phyloP scores from a whole-genome alignment of 2,797 vertebrate species.

The Synanceia verrucosa region DNA sequence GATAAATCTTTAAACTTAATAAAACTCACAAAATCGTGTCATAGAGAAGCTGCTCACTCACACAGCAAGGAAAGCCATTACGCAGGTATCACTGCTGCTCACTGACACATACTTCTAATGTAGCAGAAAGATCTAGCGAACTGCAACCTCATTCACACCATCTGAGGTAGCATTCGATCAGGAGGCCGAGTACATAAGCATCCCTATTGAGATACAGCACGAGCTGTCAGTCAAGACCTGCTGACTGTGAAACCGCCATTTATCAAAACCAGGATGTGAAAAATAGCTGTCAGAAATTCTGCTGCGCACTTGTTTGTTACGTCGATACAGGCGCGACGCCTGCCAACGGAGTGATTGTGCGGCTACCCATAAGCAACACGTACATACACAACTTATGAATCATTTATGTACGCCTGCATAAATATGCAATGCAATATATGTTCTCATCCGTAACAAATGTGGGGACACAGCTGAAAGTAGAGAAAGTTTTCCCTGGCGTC shows the following conservation, averaged over 20 bases:
- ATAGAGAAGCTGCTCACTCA: neutral
- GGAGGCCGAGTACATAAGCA: slow-evolving; percentile 3
- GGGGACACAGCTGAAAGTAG: neutral
- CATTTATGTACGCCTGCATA: slow-evolving; percentile 31
- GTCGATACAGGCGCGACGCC: slow-evolving; percentile 1
- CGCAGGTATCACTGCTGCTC: neutral
- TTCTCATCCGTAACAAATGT: neutral
- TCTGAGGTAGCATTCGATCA: slow-evolving; percentile 21
- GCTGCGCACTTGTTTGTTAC: slow-evolving; percentile 7
- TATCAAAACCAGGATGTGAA: slow-evolving; percentile 38
- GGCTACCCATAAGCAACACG: neutral
- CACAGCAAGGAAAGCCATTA: neutral
- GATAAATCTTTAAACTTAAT: neutral
- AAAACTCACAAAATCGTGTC: too few relatives aligned
- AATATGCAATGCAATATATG: slow-evolving; percentile 23
- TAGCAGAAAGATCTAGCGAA: neutral
- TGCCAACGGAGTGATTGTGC: neutral
- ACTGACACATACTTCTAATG: neutral
- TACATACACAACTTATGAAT: slow-evolving; percentile 27
- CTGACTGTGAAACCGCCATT: slow-evolving; percentile 33
- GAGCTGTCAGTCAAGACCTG: slow-evolving; percentile 37
- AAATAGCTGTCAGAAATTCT: slow-evolving; percentile 34
- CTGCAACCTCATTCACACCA: slow-evolving; percentile 31
- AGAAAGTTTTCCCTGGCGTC: neutral
- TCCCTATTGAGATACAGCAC: slow-evolving; percentile 12